phyloP scores from a whole-genome alignment of 2,888 invertebrate species.

The Trachelus iudaicus region DNA sequence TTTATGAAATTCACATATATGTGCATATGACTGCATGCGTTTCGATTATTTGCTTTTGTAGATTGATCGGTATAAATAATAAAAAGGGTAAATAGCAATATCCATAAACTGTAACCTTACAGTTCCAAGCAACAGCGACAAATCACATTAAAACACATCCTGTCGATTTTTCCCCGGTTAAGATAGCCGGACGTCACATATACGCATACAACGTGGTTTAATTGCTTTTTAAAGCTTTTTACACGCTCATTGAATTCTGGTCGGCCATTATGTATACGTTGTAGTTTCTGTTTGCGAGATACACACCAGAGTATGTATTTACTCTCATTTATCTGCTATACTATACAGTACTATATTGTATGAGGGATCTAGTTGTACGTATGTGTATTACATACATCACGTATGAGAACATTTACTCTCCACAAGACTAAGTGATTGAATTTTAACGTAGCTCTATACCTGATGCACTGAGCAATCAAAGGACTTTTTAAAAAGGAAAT shows the following conservation, averaged over 20 bases:
- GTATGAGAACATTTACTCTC: conserved; percentile 18
- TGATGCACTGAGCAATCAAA: not conserved
- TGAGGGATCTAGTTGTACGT: conserved; percentile 9
- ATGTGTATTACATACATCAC: conserved; percentile 9
- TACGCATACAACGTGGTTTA: not conserved
- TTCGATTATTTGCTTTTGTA: not conserved
- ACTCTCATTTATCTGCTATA: not conserved
- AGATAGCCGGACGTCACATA: not conserved
- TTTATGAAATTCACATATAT: not conserved
- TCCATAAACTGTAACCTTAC: not conserved
- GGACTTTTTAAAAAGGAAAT: not conserved
- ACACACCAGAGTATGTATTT: conserved; percentile 1
- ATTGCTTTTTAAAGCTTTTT: not conserved
- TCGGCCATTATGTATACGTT: conserved; percentile 6
- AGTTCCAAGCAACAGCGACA: not conserved
- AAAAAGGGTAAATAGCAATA: not conserved
- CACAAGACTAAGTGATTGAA: conserved; percentile 31
- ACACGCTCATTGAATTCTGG: not conserved
- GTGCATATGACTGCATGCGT: not conserved
- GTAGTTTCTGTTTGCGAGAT: conserved; percentile 9
- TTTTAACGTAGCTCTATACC: conserved; percentile 11
- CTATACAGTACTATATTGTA: conserved; percentile 8
- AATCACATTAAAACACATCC: not conserved
- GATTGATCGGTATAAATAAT: not conserved
- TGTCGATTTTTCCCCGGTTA: not conserved